These are phyloP conservation scores for Tetramorium simillimum DNA, from an alignment of 1,140 invertebrate species.

Conservation along the genomic window DNA sequence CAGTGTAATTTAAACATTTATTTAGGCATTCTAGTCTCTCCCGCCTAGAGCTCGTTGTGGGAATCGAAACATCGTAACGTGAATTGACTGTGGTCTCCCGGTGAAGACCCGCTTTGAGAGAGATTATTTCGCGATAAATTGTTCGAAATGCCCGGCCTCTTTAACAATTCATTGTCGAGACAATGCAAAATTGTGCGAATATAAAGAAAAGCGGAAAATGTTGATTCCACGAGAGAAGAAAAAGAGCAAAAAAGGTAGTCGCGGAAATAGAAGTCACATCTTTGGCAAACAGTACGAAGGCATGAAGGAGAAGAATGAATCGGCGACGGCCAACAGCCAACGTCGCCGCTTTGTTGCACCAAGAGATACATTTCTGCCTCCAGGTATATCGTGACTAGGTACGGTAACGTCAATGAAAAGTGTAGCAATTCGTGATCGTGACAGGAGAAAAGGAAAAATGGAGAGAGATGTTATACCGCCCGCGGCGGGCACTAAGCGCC, in stretches of 20 bases:
- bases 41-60: conserved; percentile 60
- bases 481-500: neutral
- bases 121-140: neutral
- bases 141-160: neutral
- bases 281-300: neutral
- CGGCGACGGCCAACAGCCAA: neutral
- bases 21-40: conserved; percentile 77
- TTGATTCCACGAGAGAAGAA: neutral
- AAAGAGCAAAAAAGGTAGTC: neutral
- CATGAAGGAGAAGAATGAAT: neutral
- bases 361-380: neutral
- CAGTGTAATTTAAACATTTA: conserved; percentile 80
- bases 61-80: conserved; percentile 60
- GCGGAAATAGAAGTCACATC: neutral
- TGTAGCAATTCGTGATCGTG: neutral
- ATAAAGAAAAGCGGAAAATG: neutral
- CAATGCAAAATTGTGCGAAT: neutral
- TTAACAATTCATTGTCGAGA: neutral
- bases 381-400: conserved; percentile 38
- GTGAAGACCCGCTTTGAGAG: neutral
- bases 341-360: conserved; percentile 12
- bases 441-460: neutral
- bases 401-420: conserved; percentile 44
- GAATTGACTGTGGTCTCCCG: neutral
- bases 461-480: neutral